These are phyloP conservation scores for Takifugu ocellatus DNA, from an alignment of 2,797 vertebrate species.

Conservation along the genomic window DNA sequence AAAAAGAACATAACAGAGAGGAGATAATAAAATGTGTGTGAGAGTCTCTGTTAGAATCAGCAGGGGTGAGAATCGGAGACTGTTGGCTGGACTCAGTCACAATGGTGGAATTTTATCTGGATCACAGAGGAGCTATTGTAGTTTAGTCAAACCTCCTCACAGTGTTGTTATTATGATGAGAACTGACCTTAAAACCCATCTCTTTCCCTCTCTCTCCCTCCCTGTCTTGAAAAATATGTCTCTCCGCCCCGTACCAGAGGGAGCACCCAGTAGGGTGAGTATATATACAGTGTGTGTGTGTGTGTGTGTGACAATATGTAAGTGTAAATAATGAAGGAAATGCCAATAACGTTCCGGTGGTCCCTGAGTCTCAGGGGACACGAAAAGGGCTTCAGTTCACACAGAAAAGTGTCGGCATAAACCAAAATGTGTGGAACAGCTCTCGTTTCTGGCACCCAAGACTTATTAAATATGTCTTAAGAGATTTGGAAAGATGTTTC, in stretches of 20 bases:
- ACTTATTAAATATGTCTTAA: too few species aligned
- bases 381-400: too few species aligned
- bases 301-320: constrained; percentile 47
- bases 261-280: constrained; percentile 79
- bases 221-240: constrained; percentile 9
- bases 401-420: too few species aligned
- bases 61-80: constrained; percentile 38
- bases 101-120: constrained; percentile 67
- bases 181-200: constrained; percentile 71
- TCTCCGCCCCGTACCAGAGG: constrained; percentile 63
- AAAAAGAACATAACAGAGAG: constrained; percentile 32
- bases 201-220: constrained; percentile 26
- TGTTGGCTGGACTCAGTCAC: constrained; percentile 42
- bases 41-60: constrained; percentile 17
- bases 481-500: too few species aligned
- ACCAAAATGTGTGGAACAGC: too few species aligned
- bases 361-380: too few species aligned
- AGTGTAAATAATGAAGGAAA: constrained; percentile 46
- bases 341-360: too few species aligned
- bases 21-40: constrained; percentile 19
- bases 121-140: constrained; percentile 56
- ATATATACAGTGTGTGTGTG: constrained; percentile 32
- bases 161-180: constrained; percentile 68
- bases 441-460: too few species aligned
- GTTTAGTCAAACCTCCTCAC: constrained; percentile 67